Percentiles rank a stretch among this genome's conserved stretches.
phyloP scores from a whole-genome alignment of 2,113 vertebrate species.

The Sprattus sprattus region DNA sequence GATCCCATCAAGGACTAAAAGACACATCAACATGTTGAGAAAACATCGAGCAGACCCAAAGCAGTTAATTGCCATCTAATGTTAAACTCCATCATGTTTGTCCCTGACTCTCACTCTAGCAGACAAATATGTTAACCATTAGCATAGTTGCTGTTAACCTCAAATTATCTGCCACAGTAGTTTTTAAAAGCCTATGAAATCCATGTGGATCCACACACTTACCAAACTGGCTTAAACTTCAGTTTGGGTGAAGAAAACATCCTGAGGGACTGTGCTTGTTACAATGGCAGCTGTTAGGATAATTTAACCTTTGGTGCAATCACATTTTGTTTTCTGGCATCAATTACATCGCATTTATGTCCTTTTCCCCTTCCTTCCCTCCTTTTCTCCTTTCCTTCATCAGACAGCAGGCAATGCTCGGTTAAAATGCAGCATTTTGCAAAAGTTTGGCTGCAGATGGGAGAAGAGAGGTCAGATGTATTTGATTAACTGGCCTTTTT shows the following conservation, averaged over 20 bases:
- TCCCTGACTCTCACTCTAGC: not conserved
- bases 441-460: not conserved
- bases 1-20: not conserved
- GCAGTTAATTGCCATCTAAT: not conserved
- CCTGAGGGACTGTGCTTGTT: not conserved
- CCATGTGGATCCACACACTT: not conserved
- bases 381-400: not conserved
- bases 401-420: not conserved
- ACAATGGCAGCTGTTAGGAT: slow-evolving; percentile 14
- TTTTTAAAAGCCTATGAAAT: slow-evolving; percentile 16
- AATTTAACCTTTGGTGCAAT: not conserved
- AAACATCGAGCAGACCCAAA: not conserved
- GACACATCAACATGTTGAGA: not conserved
- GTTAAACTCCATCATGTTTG: not conserved
- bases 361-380: not conserved
- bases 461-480: not conserved
- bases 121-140: slow-evolving; percentile 1
- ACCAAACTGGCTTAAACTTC: not conserved
- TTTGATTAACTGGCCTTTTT: not conserved
- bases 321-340: not conserved
- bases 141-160: slow-evolving; percentile 13
- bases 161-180: slow-evolving; percentile 1
- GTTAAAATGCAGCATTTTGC: not conserved
- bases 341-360: not conserved
- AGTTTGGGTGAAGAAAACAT: not conserved